Conservation (phyloP, 2,797 vertebrate species). For the Nannoperca obscura region DNA sequence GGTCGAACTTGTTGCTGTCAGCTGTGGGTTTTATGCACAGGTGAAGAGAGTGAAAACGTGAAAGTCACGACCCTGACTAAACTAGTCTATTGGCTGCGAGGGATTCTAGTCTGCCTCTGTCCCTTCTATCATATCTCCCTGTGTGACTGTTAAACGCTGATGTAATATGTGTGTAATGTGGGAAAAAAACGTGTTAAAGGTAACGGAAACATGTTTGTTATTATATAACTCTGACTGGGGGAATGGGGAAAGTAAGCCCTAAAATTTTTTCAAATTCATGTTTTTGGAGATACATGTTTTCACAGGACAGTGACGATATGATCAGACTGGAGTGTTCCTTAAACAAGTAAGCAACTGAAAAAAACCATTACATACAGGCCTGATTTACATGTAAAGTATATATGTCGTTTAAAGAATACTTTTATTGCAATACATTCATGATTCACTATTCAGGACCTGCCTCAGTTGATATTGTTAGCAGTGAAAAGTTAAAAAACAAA, state of each 20-base stretch:
- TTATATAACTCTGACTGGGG: neutral
- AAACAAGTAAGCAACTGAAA: neutral
- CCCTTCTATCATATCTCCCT: neutral
- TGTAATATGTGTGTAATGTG: neutral
- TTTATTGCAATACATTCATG: too few relatives aligned
- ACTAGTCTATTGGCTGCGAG: conserved; percentile 24
- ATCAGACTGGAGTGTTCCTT: too few relatives aligned
- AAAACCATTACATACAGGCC: too few relatives aligned
- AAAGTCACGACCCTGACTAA: conserved; percentile 39
- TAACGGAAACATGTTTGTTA: neutral
- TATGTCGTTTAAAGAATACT: too few relatives aligned
- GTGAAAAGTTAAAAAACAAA: neutral
- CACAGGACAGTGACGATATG: too few relatives aligned
- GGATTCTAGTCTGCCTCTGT: conserved; percentile 5
- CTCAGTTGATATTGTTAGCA: neutral
- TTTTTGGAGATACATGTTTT: neutral
- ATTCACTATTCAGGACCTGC: too few relatives aligned
- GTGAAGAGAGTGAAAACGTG: conserved; percentile 27
- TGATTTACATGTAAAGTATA: neutral
- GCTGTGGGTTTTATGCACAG: conserved; percentile 46
- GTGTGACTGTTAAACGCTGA: neutral
- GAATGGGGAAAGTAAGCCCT: neutral
- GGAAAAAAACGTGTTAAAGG: neutral
- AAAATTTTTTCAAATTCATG: neutral
- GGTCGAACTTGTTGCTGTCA: conserved; percentile 47